Evolutionary conservation across 2,797 vertebrate species (phyloP).

Genomic region (Sebastes minor): DNA sequence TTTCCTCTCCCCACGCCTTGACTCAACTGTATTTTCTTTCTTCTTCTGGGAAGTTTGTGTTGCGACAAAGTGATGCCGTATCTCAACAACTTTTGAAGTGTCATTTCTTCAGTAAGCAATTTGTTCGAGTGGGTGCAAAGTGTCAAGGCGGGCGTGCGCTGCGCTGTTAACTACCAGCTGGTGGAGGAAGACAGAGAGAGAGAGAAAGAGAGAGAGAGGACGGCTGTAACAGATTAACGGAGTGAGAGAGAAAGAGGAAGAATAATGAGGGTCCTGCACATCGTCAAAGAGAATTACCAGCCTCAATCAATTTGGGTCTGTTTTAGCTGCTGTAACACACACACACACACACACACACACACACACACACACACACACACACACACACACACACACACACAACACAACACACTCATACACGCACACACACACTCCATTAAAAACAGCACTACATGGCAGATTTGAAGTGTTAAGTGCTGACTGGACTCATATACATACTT

Average conservation of each 20-base stretch:
- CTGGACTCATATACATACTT: background rate
- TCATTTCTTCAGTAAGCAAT: slow-evolving; percentile 34
- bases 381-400: background rate
- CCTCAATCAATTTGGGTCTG: slow-evolving; percentile 25
- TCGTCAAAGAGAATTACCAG: slow-evolving; percentile 17
- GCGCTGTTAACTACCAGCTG: slow-evolving; percentile 11
- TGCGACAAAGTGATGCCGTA: background rate
- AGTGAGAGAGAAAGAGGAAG: background rate
- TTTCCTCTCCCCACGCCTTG: background rate
- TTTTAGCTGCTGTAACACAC: background rate
- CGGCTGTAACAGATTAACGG: background rate
- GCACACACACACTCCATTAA: background rate
- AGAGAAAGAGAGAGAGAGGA: background rate
- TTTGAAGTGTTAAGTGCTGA: slow-evolving; percentile 22
- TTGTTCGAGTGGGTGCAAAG: slow-evolving; percentile 43
- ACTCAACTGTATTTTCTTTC: background rate
- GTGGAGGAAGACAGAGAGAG: background rate
- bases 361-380: background rate
- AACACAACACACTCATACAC: background rate
- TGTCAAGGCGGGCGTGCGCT: slow-evolving; percentile 1
- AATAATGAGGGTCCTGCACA: background rate
- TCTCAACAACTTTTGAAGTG: slow-evolving; percentile 38
- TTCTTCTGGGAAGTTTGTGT: slow-evolving; percentile 19
- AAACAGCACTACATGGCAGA: background rate
- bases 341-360: background rate